Evolutionary conservation across 2,113 vertebrate species (phyloP), one percentile per base, ranked within the genome.

Genomic region (Leptocoma aspasia): DNA sequence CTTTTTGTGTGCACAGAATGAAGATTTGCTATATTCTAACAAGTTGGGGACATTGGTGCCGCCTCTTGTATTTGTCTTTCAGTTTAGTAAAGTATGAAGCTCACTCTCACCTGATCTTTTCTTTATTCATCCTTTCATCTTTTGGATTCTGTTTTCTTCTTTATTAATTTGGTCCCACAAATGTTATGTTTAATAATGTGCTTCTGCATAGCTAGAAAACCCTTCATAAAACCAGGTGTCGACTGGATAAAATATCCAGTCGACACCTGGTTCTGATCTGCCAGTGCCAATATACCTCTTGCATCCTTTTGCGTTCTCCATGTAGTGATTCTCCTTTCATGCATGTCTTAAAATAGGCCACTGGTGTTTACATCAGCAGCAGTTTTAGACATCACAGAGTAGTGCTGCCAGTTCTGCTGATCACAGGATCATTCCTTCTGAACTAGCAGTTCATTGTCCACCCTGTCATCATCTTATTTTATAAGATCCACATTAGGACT

Each of bases 321-420:
- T 35, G 19, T 45, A 65, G 39, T 39, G 41, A 78, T 78, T 92
- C 69, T 89, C n/a, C 64, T 82, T 72, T 66, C 78, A 80, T 1
- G 5, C 41, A 26, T 64, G 50, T 66, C 82, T 95, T 94, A 94
- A 94, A 96, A 95, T 87, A 92, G 80, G 80, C 90, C 88, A 77
- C 28, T 92, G 86, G 39, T 93, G 80, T 92, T 96, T 94, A 83
- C 64, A 92, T 37, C 90, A 90, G 56, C 85, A 81, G 64, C 71
- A 70, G 47, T 80, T 86, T 83, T 82, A 94, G 87, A 47, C 63
- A 88, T 73, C 44, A 69, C 22, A 18, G 45, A 63, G 56, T 45
- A 78, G 41, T n/a, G 33, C 60, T 93, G 92, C 71, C 79, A 77
- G 82, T 60, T 91, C 82, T 88, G 54, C 75, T 80, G 57, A 54